Evolutionary conservation across 2,888 invertebrate genomes (phyloP).

Genomic region (Pachycephus smyrnensis): DNA sequence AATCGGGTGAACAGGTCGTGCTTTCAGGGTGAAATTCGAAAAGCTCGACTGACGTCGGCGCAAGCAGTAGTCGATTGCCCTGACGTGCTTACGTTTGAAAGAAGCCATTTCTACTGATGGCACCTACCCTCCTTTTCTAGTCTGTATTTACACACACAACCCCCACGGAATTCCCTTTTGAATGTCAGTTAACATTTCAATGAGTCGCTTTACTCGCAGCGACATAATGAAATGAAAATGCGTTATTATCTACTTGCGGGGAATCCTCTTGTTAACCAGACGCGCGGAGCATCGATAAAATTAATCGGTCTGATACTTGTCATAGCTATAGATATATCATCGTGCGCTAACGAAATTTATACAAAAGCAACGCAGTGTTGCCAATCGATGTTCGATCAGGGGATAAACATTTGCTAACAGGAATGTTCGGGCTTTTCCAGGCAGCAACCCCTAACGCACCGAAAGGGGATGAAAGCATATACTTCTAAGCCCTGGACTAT

Average conservation of each 20-base stretch:
- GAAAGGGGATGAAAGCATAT: slow-evolving; percentile 23
- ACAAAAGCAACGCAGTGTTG: background rate
- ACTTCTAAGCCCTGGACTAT: background rate
- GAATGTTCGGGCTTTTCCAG: background rate
- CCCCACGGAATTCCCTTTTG: background rate
- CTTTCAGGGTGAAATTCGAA: background rate
- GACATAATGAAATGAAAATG: background rate
- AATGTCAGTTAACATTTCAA: background rate
- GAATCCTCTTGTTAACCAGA: background rate
- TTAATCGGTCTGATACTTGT: background rate
- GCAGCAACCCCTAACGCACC: background rate
- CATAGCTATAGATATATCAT: background rate
- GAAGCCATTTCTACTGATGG: background rate
- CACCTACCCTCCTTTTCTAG: background rate
- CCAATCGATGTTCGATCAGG: background rate
- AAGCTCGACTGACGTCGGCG: background rate
- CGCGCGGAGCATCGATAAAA: background rate
- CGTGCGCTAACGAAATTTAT: background rate
- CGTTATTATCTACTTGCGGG: background rate
- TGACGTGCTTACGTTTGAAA: background rate
- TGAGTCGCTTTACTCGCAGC: background rate
- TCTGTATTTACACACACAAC: background rate
- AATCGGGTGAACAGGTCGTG: background rate
- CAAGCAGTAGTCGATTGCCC: background rate
- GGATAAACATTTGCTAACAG: background rate